Conservation (phyloP, 1,140 invertebrate genomes). For the Macrosteles quadrilineatus region DNA sequence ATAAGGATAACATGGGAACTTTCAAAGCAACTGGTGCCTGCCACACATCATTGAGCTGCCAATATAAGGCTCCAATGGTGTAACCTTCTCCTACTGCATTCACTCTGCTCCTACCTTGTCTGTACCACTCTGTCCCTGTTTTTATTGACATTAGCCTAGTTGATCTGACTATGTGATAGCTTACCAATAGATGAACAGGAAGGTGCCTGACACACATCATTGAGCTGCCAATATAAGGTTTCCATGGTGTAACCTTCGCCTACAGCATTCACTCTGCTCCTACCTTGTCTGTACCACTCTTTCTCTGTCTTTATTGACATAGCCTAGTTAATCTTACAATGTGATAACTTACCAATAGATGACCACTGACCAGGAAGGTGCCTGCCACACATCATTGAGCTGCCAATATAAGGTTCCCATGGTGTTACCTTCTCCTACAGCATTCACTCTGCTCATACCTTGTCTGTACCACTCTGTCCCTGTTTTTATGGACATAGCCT, state of each 20-base stretch:
- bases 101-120: slow-evolving; percentile 62
- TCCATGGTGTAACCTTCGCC: slow-evolving; percentile 88
- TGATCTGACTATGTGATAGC: not conserved
- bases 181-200: slow-evolving; percentile 92
- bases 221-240: slow-evolving; percentile 98
- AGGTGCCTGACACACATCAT: slow-evolving; percentile 97
- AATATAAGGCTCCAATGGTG: slow-evolving; percentile 98
- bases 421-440: slow-evolving; percentile 69
- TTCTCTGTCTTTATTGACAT: slow-evolving; percentile 85
- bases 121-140: slow-evolving; percentile 85
- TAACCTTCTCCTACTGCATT: slow-evolving; percentile 65
- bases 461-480: slow-evolving; percentile 90
- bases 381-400: slow-evolving; percentile 97
- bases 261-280: slow-evolving; percentile 55
- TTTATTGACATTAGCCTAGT: slow-evolving; percentile 72
- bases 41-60: slow-evolving; percentile 99
- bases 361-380: slow-evolving; percentile 97
- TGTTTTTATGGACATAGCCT: slow-evolving; percentile 86
- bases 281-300: slow-evolving; percentile 80
- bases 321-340: too few species aligned
- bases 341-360: slow-evolving; percentile 79
- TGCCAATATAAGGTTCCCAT: slow-evolving; percentile 99
- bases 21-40: too few species aligned
- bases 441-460: slow-evolving; percentile 56
- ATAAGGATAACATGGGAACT: too few species aligned